Conservation (phyloP, 2,113 vertebrate species). For the Parotia lawesii region DNA sequence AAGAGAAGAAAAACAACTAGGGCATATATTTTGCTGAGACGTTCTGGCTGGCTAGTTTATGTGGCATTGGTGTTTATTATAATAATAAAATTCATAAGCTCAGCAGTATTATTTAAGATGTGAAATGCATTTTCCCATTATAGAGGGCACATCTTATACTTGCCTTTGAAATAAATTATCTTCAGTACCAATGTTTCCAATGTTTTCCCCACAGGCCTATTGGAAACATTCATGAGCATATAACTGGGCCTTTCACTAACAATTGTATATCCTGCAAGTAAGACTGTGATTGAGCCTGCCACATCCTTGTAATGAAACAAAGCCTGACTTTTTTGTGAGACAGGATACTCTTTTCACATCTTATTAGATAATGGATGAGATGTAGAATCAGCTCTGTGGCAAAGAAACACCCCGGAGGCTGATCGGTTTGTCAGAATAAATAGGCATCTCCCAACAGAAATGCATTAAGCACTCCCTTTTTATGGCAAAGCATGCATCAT, state of each 20-base stretch:
- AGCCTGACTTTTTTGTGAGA: constrained; percentile 1
- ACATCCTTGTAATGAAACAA: not conserved
- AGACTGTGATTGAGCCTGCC: not conserved
- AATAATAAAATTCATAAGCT: not conserved
- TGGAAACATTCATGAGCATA: not conserved
- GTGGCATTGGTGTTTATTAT: not conserved
- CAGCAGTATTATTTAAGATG: not conserved
- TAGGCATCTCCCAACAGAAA: constrained; percentile 67
- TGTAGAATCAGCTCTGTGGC: constrained; percentile 68
- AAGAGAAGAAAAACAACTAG: not conserved
- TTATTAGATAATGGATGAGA: constrained; percentile 70
- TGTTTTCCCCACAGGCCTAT: not conserved
- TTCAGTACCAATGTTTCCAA: not conserved
- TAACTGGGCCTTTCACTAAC: not conserved
- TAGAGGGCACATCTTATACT: not conserved
- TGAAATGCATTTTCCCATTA: not conserved
- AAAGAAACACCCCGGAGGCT: constrained; percentile 61
- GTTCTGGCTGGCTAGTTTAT: not conserved
- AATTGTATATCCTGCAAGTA: not conserved
- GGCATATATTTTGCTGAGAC: not conserved
- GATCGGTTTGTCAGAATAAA: constrained; percentile 73
- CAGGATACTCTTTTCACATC: constrained; percentile 46
- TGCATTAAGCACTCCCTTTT: constrained; percentile 46
- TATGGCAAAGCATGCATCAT: constrained; percentile 38
- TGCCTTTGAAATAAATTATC: not conserved